Conservation (phyloP, 2,797 vertebrate genomes). For the Melanotaenia boesemani region DNA sequence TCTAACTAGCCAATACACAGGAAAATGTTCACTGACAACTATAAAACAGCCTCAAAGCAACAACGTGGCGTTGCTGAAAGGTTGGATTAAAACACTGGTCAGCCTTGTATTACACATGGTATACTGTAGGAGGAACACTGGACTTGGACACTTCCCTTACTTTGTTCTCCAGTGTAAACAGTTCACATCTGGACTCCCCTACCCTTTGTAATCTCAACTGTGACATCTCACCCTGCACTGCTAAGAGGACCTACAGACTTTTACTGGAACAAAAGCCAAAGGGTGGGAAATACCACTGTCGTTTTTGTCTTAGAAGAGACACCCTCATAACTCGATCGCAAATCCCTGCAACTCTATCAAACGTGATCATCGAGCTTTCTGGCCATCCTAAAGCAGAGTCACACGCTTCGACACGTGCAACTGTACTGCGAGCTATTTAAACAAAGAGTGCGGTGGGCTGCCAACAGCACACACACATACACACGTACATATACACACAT, state of each 20-base stretch:
- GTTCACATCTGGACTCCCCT: constrained; percentile 35
- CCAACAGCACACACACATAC: constrained; percentile 35
- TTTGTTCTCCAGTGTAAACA: constrained; percentile 23
- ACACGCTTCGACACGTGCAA: constrained; percentile 84
- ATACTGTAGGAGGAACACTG: constrained; percentile 1
- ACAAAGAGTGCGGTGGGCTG: constrained; percentile 79
- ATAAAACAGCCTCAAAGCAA: background rate
- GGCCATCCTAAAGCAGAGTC: constrained; percentile 66
- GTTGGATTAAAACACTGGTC: constrained; percentile 14
- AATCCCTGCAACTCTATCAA: constrained; percentile 23
- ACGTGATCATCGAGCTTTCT: constrained; percentile 29
- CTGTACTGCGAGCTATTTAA: constrained; percentile 80
- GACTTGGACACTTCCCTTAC: background rate
- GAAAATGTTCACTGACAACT: constrained; percentile 4
- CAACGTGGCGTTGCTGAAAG: background rate
- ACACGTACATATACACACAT: constrained; percentile 26
- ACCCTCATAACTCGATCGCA: background rate
- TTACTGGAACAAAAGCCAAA: constrained; percentile 30
- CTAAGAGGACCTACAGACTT: constrained; percentile 46
- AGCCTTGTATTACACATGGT: background rate
- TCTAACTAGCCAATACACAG: constrained; percentile 8
- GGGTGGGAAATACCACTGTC: constrained; percentile 11
- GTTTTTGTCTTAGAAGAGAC: background rate
- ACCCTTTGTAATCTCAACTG: constrained; percentile 12
- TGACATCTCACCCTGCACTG: constrained; percentile 13